phyloP scores from a whole-genome alignment of 2,888 invertebrate species.

The Euzetes globulus region DNA sequence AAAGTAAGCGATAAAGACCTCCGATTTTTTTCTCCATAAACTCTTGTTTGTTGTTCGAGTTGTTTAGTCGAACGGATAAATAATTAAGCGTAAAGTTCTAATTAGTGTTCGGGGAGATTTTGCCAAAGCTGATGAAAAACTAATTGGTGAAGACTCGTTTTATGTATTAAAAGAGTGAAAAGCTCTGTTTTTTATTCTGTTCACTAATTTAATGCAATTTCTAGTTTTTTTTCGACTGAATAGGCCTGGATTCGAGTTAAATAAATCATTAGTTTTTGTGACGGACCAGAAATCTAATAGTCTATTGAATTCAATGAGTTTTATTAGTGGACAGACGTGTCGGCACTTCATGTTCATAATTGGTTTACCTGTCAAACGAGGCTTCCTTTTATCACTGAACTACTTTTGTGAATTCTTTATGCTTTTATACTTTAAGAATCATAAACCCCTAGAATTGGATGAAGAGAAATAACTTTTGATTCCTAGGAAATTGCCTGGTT shows the following conservation, averaged over 20 bases:
- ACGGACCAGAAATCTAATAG: not conserved
- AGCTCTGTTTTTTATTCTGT: no score
- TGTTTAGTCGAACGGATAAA: not conserved
- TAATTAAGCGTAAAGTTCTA: slow-evolving; percentile 1
- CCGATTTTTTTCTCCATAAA: no score
- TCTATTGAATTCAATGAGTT: not conserved
- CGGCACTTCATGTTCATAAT: not conserved
- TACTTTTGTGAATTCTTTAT: no score
- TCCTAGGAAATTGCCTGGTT: no score
- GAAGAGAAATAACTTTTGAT: no score
- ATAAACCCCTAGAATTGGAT: no score
- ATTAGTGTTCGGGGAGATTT: not conserved
- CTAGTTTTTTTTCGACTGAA: no score
- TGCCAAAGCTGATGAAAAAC: not conserved
- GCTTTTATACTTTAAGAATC: no score
- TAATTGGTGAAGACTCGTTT: no score
- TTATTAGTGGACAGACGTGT: not conserved
- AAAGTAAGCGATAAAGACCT: no score
- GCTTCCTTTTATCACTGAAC: not conserved
- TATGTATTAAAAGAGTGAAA: no score
- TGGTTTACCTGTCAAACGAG: not conserved
- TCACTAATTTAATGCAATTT: no score
- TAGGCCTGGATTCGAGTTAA: not conserved
- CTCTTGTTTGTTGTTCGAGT: not conserved
- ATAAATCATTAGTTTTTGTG: not conserved